Evolutionary conservation across 37 sponge, comb jelly and placozoan species (phyloP), one percentile per base, ranked within the genome.

Genomic region (Petrosia ficiformis): DNA sequence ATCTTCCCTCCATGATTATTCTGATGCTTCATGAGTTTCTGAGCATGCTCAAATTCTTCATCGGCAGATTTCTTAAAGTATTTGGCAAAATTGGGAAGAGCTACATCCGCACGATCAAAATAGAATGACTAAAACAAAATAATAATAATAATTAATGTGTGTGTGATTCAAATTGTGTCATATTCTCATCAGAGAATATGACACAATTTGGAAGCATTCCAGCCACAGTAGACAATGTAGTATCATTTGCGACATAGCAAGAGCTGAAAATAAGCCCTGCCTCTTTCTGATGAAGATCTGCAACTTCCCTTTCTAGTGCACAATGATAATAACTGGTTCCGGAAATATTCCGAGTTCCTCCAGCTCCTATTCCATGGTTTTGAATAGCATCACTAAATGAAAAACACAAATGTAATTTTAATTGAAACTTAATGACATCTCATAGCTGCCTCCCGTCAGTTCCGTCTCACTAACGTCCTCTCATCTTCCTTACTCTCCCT

Each of bases 291-390:
- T 96, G 97, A 24, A 90, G 87, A 32, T 71, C 68, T 1, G 94
- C 94, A 25, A 97, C 77, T 68, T 79, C 85, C 34, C 70, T 75
- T 67, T 97, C 97, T 22, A 97, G 84, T 16, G 44, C 68, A 1
- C 86, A 81, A 68, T 97, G 97, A 77, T 84, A 73, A 75, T 80
- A 83, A 54, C 86, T 87, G 35, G 87, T 93, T 2, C 97, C 97
- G 8, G 94, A 93, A 69, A 97, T 97, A 82, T 90, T 97, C 4
- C 97, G 67, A 16, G 97, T 97, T 2, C 97, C 97, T 21, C 97
- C 97, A n/a, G 97, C 94, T 0, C 97, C 97, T 11, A 80, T 76
- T 37, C 95, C 95, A 72, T 90, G 80, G 8, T 80, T 59, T 44
- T 76, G 31, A 29, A 92, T 42, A 16, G 86, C 82, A n/a, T 80